Percentiles rank a stretch among this genome's conserved stretches.
phyloP scores from a whole-genome alignment of 2,113 vertebrate genomes.

The Euleptes europaea region DNA sequence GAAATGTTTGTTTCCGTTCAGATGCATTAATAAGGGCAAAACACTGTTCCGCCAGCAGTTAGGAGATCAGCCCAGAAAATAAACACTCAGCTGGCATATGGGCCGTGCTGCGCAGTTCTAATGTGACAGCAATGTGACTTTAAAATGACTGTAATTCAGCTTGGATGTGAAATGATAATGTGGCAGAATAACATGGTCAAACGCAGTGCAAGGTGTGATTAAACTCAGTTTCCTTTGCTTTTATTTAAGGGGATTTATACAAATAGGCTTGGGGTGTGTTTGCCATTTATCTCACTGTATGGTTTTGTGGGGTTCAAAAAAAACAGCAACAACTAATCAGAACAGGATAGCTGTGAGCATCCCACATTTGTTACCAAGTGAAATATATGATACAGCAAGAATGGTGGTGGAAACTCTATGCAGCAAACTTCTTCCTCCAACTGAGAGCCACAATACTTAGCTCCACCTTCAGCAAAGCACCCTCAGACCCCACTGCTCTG shows the following conservation, averaged over 20 bases:
- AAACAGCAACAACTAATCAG: neutral
- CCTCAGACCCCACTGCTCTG: too few relatives aligned
- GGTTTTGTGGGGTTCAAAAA: neutral
- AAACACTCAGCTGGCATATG: neutral
- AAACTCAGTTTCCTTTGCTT: constrained; percentile 9
- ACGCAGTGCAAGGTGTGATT: neutral
- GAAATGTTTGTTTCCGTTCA: constrained; percentile 2
- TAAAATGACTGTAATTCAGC: constrained; percentile 29
- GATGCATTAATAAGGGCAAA: constrained; percentile 6
- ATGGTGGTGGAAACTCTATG: neutral
- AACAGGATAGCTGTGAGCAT: neutral
- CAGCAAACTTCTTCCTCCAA: neutral
- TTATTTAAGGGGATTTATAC: constrained; percentile 20
- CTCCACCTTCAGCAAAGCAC: neutral
- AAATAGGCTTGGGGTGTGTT: constrained; percentile 4
- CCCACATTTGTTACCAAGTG: neutral
- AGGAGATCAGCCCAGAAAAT: constrained; percentile 1
- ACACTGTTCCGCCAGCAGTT: neutral
- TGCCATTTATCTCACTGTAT: constrained; percentile 15
- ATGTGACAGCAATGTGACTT: constrained; percentile 18
- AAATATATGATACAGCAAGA: neutral
- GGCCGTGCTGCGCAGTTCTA: neutral
- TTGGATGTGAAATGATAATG: neutral
- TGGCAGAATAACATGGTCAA: neutral
- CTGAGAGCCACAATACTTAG: neutral